Evolutionary conservation across 2,797 vertebrate genomes (phyloP), one percentile per base, ranked within the genome.

Genomic region (Benthosema pterotum): DNA sequence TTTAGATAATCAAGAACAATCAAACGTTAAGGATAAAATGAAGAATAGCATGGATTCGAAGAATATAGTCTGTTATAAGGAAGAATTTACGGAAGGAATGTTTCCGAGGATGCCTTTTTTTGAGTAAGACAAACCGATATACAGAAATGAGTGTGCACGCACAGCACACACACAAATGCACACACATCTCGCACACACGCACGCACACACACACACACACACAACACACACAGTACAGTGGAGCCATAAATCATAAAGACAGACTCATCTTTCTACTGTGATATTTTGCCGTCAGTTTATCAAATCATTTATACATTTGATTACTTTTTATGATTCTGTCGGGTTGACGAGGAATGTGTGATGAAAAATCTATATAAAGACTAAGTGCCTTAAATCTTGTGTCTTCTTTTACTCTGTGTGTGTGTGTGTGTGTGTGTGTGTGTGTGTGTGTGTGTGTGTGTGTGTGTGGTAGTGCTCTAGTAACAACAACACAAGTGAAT

Each of bases 191-290:
- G 32, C 52, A 53, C 52, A 53, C 52, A 53, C 22, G 15, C 22
- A 32, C 52, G 15, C 52, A 52, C 51, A 52, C 51, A 52, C 51
- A 28, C 51, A 77, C n/a, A 64, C 52, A 78, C 47, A 71, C 17
- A 53, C 11, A 57, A 19, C 59, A n/a, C n/a, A 38, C 51, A 60
- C 55, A 57, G 52, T 75, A 60, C 63, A 61, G 53, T 70, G 80
- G 82, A 87, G 84, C 77, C 85, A 83, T 79, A 75, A 63, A 65
- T 52, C 49, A 61, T 59, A 11, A 28, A 59, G 43, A 32, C 57
- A 42, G 58, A 79, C 72, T 82, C 73, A 77, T 78, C 61, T 77
- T 78, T 77, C 74, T 85, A 85, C 85, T 87, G 83, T 88, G 82
- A 86, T 78, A 11, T 82, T 60, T 63, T 77, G 56, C 62, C 65